Conservation (phyloP, 2,888 invertebrate genomes). For the Micoletzkya japonica region DNA sequence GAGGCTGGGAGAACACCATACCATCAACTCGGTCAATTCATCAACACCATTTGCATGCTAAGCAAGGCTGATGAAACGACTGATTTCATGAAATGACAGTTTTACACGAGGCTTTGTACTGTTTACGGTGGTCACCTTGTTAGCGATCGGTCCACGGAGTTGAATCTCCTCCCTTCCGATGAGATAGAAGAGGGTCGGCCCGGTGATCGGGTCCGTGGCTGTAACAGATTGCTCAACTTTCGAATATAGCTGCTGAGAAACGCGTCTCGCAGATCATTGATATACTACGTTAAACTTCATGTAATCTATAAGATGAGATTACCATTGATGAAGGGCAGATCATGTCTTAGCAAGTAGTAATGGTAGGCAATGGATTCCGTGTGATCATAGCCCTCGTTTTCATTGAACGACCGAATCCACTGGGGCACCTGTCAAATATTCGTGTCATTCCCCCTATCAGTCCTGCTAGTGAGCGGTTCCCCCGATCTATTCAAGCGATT, state of each 20-base stretch:
- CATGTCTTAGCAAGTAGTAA: constrained; percentile 6
- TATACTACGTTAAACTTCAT: neutral
- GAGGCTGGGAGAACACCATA: no score
- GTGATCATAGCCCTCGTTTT: neutral
- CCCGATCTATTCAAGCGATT: no score
- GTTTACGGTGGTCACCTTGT: neutral
- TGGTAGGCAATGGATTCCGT: neutral
- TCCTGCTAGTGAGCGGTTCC: no score
- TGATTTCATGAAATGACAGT: no score
- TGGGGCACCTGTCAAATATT: constrained; percentile 19
- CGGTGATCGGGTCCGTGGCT: constrained; percentile 9
- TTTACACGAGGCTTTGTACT: no score
- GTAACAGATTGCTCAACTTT: neutral
- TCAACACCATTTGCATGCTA: no score
- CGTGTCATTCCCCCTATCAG: no score
- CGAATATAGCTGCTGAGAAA: neutral
- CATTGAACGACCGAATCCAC: constrained; percentile 20
- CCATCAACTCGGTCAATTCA: no score
- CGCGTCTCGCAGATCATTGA: neutral
- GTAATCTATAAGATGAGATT: neutral
- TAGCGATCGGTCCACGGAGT: neutral
- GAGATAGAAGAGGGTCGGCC: constrained; percentile 4
- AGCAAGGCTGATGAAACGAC: no score
- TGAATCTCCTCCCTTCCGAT: constrained; percentile 7
- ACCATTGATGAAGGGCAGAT: constrained; percentile 13